Percentiles rank a stretch among this genome's conserved stretches.
phyloP scores from a whole-genome alignment of 2,113 vertebrate species.

The Sceloporus undulatus region DNA sequence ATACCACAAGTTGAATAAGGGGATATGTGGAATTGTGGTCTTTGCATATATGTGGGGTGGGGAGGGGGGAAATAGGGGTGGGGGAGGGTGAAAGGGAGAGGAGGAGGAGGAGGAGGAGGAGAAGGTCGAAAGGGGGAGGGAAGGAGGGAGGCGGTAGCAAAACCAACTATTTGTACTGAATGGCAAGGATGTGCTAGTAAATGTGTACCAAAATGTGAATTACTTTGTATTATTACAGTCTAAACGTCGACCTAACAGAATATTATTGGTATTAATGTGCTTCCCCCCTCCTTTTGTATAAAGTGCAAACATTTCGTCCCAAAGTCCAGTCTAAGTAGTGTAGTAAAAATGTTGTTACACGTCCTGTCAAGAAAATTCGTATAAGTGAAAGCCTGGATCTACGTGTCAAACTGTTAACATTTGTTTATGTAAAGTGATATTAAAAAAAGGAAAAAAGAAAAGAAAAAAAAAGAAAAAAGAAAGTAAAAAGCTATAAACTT shows the following conservation, averaged over 20 bases:
- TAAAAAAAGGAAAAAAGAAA: constrained; percentile 81
- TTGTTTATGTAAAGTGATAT: constrained; percentile 99
- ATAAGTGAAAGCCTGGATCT: constrained; percentile 98
- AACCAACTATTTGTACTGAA: constrained; percentile 95
- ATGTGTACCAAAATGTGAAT: constrained; percentile 99
- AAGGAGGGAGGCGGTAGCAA: constrained; percentile 86
- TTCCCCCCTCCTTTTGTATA: constrained; percentile 89
- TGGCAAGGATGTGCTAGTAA: constrained; percentile 99
- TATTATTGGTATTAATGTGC: constrained; percentile 99
- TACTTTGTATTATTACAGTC: constrained; percentile 99
- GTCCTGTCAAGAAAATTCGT: constrained; percentile 99
- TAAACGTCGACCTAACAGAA: constrained; percentile 98
- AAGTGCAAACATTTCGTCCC: constrained; percentile 99
- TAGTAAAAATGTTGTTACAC: constrained; percentile 99
- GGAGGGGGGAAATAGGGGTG: constrained; percentile 76
- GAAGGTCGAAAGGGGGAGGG: constrained; percentile 76
- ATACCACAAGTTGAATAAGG: constrained; percentile 90
- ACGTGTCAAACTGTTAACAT: constrained; percentile 95
- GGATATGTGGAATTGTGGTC: constrained; percentile 94
- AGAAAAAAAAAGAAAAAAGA: constrained; percentile 61
- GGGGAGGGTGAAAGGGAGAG: constrained; percentile 73
- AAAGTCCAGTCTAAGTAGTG: constrained; percentile 99
- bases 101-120: constrained; percentile 45
- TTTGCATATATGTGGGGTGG: constrained; percentile 91
- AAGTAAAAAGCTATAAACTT: constrained; percentile 84